These are phyloP conservation scores for Ctenopoma kingsleyae DNA, from an alignment of 2,797 vertebrate species.

Conservation along the genomic window DNA sequence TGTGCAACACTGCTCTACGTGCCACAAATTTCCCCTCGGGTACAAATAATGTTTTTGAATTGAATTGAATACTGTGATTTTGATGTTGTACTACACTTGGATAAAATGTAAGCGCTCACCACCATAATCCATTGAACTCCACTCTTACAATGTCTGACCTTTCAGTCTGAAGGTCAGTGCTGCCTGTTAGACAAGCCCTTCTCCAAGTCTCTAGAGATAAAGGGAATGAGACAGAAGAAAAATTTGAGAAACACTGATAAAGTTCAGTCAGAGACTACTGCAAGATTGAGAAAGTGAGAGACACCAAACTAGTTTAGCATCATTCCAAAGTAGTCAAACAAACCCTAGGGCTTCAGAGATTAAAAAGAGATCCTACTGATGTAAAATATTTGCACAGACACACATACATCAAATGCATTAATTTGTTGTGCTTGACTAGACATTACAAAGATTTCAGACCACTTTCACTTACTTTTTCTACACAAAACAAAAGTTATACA, in stretches of 20 bases:
- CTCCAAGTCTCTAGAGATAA: constrained; percentile 43
- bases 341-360: constrained; percentile 5
- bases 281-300: constrained; percentile 13
- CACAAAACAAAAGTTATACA: no score
- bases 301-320: constrained; percentile 62
- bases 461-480: background rate
- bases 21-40: no score
- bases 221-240: constrained; percentile 11
- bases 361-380: background rate
- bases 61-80: background rate
- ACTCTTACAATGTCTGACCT: constrained; percentile 44
- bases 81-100: background rate
- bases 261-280: constrained; percentile 10
- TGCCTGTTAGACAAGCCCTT: constrained; percentile 22
- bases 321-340: constrained; percentile 65
- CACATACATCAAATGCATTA: constrained; percentile 3
- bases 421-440: background rate
- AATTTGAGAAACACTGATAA: background rate
- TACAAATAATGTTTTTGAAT: no score
- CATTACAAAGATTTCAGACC: background rate
- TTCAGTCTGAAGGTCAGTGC: constrained; percentile 38
- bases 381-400: background rate
- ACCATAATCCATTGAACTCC: constrained; percentile 76
- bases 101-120: constrained; percentile 47
- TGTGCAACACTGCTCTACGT: no score